Percentiles rank a stretch among this genome's conserved stretches.
Conservation (phyloP, 2,888 invertebrate species). For the Vesta saturnalis region DNA sequence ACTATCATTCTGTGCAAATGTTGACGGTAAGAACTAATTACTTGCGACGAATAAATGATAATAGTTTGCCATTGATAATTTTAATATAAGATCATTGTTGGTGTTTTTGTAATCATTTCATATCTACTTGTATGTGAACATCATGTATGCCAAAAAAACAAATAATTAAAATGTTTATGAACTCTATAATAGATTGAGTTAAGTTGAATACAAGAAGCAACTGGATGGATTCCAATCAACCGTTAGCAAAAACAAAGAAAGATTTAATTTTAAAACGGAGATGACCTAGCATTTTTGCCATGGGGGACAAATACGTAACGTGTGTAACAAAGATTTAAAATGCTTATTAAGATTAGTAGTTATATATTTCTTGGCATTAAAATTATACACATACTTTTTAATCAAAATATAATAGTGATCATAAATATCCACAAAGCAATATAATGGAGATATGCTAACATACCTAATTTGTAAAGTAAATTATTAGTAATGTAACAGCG, state of each 20-base stretch:
- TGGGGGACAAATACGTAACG: neutral
- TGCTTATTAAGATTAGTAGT: neutral
- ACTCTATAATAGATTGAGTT: neutral
- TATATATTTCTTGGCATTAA: neutral
- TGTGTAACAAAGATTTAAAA: slow-evolving; percentile 1
- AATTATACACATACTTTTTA: neutral
- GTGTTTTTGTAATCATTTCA: neutral
- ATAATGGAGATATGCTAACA: neutral
- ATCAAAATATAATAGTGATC: slow-evolving; percentile 1
- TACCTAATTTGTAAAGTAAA: slow-evolving; percentile 7
- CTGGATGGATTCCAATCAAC: neutral
- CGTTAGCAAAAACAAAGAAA: slow-evolving; percentile 1
- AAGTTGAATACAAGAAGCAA: neutral
- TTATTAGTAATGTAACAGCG: slow-evolving; percentile 5
- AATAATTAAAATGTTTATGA: neutral
- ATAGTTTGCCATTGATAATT: too few relatives aligned
- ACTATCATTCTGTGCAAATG: too few relatives aligned
- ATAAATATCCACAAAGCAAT: neutral
- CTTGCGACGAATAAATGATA: too few relatives aligned
- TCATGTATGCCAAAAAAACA: too few relatives aligned
- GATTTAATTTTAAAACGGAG: neutral
- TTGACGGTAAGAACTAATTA: too few relatives aligned
- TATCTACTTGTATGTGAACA: too few relatives aligned
- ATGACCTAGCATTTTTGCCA: neutral
- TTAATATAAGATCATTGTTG: too few relatives aligned